Evolutionary conservation across 2,113 vertebrate genomes (phyloP).

Genomic region (Leptodactylus fuscus): DNA sequence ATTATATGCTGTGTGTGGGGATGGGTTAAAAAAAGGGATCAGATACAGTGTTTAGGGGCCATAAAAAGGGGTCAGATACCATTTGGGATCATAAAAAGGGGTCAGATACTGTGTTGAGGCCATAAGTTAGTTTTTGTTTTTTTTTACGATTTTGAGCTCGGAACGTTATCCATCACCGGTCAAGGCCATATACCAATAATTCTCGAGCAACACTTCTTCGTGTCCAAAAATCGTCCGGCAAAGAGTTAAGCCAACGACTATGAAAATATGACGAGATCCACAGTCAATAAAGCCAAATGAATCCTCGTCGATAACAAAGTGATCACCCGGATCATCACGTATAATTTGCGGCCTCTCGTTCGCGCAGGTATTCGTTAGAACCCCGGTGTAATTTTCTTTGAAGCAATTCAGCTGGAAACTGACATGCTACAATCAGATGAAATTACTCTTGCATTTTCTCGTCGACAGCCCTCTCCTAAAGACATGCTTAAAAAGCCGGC

Average conservation of each 20-base stretch:
- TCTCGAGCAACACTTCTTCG: too few species aligned
- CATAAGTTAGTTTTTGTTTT: too few species aligned
- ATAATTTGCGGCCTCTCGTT: slow-evolving; percentile 31
- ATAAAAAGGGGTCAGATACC: too few species aligned
- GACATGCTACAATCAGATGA: slow-evolving; percentile 58
- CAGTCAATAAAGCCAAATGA: slow-evolving; percentile 27
- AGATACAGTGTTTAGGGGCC: too few species aligned
- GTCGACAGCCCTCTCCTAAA: slow-evolving; percentile 55
- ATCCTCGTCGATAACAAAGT: slow-evolving; percentile 39
- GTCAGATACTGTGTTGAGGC: too few species aligned
- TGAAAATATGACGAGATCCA: not conserved
- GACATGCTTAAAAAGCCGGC: slow-evolving; percentile 50
- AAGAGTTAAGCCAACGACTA: not conserved
- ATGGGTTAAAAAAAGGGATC: too few species aligned
- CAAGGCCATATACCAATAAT: too few species aligned
- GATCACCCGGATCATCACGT: slow-evolving; percentile 49
- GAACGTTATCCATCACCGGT: too few species aligned
- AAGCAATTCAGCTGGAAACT: slow-evolving; percentile 54
- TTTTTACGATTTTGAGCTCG: too few species aligned
- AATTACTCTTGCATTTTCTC: slow-evolving; percentile 58
- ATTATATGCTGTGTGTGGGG: too few species aligned
- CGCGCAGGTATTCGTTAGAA: slow-evolving; percentile 48
- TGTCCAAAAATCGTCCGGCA: not conserved
- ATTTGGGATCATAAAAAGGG: too few species aligned
- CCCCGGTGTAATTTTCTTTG: slow-evolving; percentile 53